A percentile compares a stretch with the other conserved stretches of the same genome.
Evolutionary conservation across 2,113 vertebrate species (phyloP).

Genomic region (Tautogolabrus adspersus): DNA sequence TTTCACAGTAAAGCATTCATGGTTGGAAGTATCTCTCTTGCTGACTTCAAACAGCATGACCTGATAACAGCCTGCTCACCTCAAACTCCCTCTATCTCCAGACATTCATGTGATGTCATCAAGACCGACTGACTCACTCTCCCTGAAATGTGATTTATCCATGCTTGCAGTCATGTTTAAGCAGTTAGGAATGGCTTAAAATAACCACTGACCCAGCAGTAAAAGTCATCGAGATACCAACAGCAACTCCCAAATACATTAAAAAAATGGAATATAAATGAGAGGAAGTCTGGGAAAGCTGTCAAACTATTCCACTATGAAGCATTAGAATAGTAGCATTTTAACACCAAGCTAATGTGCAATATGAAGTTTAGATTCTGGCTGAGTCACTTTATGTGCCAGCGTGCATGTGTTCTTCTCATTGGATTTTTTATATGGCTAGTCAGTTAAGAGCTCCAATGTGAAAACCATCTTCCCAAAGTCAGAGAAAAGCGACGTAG

Average conservation of each 20-base stretch:
- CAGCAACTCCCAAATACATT: slow-evolving; percentile 30
- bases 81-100: slow-evolving; percentile 46
- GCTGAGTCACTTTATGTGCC: slow-evolving; percentile 44
- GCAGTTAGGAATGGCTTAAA: slow-evolving; percentile 48
- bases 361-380: slow-evolving; percentile 50
- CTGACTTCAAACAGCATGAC: slow-evolving; percentile 50
- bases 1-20: slow-evolving; percentile 22
- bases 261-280: slow-evolving; percentile 2
- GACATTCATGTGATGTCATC: slow-evolving; percentile 60
- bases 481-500: slow-evolving; percentile 80
- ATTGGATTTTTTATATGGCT: slow-evolving; percentile 57
- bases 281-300: slow-evolving; percentile 45
- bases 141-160: slow-evolving; percentile 49
- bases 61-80: slow-evolving; percentile 53
- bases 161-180: slow-evolving; percentile 33
- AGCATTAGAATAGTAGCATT: slow-evolving; percentile 66
- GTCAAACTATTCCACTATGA: slow-evolving; percentile 45
- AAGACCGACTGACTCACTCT: slow-evolving; percentile 43
- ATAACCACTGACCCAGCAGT: slow-evolving; percentile 52
- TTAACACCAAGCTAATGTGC: slow-evolving; percentile 43
- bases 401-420: slow-evolving; percentile 12
- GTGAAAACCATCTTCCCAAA: slow-evolving; percentile 83
- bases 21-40: slow-evolving; percentile 5
- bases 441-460: slow-evolving; percentile 73
- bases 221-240: slow-evolving; percentile 49